Evolutionary conservation across 2,113 vertebrate species (phyloP), one percentile per base, ranked within the genome.

Genomic region (Ivindomyrus marchei): DNA sequence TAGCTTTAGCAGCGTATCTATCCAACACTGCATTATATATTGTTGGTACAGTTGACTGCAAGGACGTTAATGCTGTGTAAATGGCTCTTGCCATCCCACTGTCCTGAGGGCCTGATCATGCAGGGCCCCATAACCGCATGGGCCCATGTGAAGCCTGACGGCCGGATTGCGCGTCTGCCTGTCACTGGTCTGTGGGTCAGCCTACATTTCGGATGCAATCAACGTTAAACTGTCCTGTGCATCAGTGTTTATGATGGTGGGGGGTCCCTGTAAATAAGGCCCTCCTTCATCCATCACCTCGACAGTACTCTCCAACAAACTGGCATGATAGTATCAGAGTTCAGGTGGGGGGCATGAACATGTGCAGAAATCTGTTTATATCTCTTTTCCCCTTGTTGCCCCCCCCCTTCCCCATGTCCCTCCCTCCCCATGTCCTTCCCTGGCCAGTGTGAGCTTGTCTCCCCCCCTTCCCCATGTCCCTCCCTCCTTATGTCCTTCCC

Each of bases 221-320:
- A 88, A 15, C 89, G 47, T 94, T 94, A 92, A 92, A 92, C 86
- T 3, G 42, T 58, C 91, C 90, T 88, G 66, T 90, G 70, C 46
- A 50, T 46, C 47, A 88, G 58, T 92, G 92, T 92, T 91, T 90
- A 85, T 88, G 27, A 53, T 85, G 88, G 89, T 66, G 46, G 0
- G 19, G 66, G 85, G 50, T 92, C 91, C 88, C 92, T 86, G 93
- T 93, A 90, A 92, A 94, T 93, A 93, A 94, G 92, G 93, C 93
- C 94, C 93, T 88, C 84, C 90, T n/a, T 56, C 53, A 90, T 91
- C 88, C 77, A 85, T 91, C 86, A 89, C 77, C 15, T 42, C 39
- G 92, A 92, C 88, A 88, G 91, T 91, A 89, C 90, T 92, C 85
- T 58, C 56, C 85, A 50, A 49, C 84, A 80, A 83, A 90, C 17